phyloP scores from a whole-genome alignment of 2,888 invertebrate genomes.

The Drosophila anomalata region DNA sequence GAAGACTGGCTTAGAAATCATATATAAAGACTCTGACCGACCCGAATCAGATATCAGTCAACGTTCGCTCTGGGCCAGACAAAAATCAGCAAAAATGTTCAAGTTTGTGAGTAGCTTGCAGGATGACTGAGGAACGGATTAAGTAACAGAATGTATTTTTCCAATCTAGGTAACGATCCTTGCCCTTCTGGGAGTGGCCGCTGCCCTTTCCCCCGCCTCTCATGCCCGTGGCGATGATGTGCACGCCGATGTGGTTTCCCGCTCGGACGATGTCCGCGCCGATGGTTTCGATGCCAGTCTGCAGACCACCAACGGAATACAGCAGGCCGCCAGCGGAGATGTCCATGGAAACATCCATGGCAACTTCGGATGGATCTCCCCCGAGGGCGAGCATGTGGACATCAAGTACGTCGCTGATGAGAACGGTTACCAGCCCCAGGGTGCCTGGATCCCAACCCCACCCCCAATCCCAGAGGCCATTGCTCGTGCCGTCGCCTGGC shows the following conservation, averaged over 20 bases:
- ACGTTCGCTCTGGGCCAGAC: conserved; percentile 51
- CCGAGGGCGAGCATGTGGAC: conserved; percentile 69
- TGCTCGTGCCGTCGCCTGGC: conserved; percentile 59
- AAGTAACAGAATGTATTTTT: neutral
- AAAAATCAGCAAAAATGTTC: conserved; percentile 54
- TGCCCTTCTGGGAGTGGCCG: conserved; percentile 51
- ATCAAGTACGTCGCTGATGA: conserved; percentile 76
- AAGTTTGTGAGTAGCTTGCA: conserved; percentile 57
- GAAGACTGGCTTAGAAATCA: conserved; percentile 16
- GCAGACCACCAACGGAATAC: conserved; percentile 68
- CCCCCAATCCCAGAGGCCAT: conserved; percentile 73
- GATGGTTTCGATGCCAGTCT: conserved; percentile 70
- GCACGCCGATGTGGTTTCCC: conserved; percentile 53
- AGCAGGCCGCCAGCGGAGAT: conserved; percentile 64
- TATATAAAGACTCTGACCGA: conserved; percentile 42
- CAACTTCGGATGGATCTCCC: conserved; percentile 61
- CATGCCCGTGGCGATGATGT: conserved; percentile 34
- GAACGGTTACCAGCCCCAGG: conserved; percentile 68
- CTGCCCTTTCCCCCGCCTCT: conserved; percentile 23
- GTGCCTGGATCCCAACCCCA: conserved; percentile 67
- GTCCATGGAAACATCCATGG: conserved; percentile 69
- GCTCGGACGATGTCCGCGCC: conserved; percentile 59
- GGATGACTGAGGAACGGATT: neutral
- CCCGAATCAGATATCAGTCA: conserved; percentile 60
- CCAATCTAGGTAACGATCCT: conserved; percentile 43